A percentile compares a stretch with the other conserved stretches of the same genome.
Evolutionary conservation across 2,797 vertebrate genomes (phyloP).

Genomic region (Apogon talboti): DNA sequence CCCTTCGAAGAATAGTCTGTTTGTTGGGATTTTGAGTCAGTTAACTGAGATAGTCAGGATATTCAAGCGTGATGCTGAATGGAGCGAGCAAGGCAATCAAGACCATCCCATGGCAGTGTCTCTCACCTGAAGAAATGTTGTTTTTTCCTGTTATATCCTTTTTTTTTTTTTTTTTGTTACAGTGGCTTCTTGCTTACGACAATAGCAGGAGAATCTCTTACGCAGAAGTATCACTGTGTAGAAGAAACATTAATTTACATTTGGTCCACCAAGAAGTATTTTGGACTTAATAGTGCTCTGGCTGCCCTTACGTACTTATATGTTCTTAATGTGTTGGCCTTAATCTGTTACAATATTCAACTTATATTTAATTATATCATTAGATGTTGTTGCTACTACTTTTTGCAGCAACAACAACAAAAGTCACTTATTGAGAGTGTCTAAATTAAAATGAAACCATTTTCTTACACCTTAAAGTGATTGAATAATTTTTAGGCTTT

Average conservation of each 20-base stretch:
- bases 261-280: slow-evolving; percentile 32
- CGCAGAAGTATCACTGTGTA: slow-evolving; percentile 6
- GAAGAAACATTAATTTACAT: slow-evolving; percentile 11
- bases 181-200: slow-evolving; percentile 19
- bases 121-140: slow-evolving; percentile 22
- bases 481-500: slow-evolving; percentile 16
- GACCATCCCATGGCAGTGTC: slow-evolving; percentile 30
- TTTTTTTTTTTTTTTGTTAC: slow-evolving; percentile 7
- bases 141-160: slow-evolving; percentile 14
- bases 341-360: slow-evolving; percentile 22
- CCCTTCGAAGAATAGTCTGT: slow-evolving; percentile 57
- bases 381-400: no score
- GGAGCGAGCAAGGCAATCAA: slow-evolving; percentile 55
- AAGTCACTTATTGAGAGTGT: slow-evolving; percentile 4
- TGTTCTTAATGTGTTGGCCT: not conserved
- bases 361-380: slow-evolving; percentile 12
- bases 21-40: slow-evolving; percentile 53
- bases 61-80: slow-evolving; percentile 27
- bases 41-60: slow-evolving; percentile 57
- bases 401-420: slow-evolving; percentile 5
- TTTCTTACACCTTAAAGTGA: not conserved
- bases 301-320: not conserved
- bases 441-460: slow-evolving; percentile 3
- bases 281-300: slow-evolving; percentile 1
- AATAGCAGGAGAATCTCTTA: slow-evolving; percentile 6